phyloP scores from a whole-genome alignment of 2,113 vertebrate species.

The Saccopteryx bilineata region DNA sequence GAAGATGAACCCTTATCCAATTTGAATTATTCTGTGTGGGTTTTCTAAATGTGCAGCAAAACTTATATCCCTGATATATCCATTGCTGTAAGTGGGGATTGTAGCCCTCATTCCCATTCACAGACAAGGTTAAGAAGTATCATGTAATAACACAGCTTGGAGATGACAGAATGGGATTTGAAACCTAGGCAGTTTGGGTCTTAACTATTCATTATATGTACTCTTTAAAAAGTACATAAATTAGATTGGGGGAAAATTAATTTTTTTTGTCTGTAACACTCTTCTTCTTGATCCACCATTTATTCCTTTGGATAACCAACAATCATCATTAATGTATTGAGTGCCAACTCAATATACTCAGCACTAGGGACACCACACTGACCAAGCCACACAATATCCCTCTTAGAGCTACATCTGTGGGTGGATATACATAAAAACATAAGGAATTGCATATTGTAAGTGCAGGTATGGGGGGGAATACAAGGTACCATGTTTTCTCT shows the following conservation, averaged over 20 bases:
- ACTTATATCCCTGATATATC: background rate
- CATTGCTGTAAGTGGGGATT: background rate
- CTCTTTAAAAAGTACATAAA: conserved; percentile 1
- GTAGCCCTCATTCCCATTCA: background rate
- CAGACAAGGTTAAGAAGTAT: background rate
- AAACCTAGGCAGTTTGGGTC: background rate
- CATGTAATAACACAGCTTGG: background rate
- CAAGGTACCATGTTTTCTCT: background rate
- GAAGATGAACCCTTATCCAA: background rate
- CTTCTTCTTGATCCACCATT: background rate
- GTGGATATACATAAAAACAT: background rate
- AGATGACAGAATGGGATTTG: background rate
- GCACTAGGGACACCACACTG: background rate
- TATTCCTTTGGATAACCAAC: background rate
- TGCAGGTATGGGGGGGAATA: background rate
- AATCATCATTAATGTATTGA: background rate
- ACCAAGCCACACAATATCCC: background rate
- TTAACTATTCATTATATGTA: background rate
- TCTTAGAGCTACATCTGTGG: background rate
- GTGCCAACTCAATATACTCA: background rate
- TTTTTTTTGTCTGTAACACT: background rate
- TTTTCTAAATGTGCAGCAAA: conserved; percentile 10
- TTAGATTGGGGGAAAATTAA: background rate
- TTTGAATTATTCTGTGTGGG: background rate
- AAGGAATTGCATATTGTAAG: background rate